A percentile compares a stretch with the other conserved stretches of the same genome.
Conservation (phyloP, 2,113 vertebrate genomes). For the Nansenia antarctica region DNA sequence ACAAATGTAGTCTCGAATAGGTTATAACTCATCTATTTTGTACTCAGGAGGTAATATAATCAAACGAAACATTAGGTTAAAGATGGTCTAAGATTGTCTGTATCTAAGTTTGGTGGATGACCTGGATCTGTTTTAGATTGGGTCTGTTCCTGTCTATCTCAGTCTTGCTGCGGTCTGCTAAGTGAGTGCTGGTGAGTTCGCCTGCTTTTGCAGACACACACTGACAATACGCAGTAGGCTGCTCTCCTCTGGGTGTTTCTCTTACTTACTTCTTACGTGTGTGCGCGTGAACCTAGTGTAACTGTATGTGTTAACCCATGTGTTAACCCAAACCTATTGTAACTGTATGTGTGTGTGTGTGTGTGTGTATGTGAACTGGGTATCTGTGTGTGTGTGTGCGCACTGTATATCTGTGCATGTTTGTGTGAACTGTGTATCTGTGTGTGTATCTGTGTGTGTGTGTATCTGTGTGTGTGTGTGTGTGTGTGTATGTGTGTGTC, state of each 20-base stretch:
- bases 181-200: constrained; percentile 52
- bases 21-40: neutral
- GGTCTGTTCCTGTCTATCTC: constrained; percentile 10
- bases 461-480: constrained; percentile 24
- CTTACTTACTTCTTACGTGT: neutral
- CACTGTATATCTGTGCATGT: neutral
- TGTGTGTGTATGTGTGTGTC: constrained; percentile 6
- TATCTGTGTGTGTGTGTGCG: neutral
- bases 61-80: neutral
- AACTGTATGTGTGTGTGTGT: neutral
- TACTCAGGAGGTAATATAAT: neutral
- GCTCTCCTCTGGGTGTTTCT: neutral
- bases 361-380: neutral
- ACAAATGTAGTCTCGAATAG: neutral
- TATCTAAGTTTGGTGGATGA: constrained; percentile 43
- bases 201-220: constrained; percentile 49
- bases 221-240: constrained; percentile 29
- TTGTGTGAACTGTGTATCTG: neutral
- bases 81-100: neutral
- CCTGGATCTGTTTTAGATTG: constrained; percentile 45
- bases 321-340: too few species aligned
- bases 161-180: constrained; percentile 59
- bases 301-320: too few species aligned
- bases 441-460: constrained; percentile 15
- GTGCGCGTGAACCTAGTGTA: neutral